These are phyloP conservation scores for Nylanderia fulva DNA, from an alignment of 1,140 invertebrate genomes.

Conservation along the genomic window DNA sequence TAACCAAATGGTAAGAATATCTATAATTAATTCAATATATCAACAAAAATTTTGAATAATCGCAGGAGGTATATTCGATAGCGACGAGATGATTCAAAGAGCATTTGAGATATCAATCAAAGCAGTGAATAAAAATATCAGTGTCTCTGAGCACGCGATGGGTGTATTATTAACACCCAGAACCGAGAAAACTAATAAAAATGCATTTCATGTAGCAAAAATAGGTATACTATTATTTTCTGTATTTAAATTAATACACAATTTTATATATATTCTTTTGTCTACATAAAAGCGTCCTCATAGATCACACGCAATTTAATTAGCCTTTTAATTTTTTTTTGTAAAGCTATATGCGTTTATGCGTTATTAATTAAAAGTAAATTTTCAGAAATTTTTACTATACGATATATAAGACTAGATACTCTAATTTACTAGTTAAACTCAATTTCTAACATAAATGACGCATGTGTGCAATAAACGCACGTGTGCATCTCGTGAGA, in stretches of 20 bases:
- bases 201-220: constrained; percentile 66
- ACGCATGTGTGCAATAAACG: not conserved
- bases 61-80: constrained; percentile 74
- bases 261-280: not conserved
- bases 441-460: not conserved
- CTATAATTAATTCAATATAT: not conserved
- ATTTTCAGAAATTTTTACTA: not conserved
- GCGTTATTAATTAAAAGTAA: not conserved
- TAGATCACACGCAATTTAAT: not conserved
- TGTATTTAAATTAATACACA: not conserved
- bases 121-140: constrained; percentile 66
- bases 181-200: constrained; percentile 43
- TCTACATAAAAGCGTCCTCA: not conserved
- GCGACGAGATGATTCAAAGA: constrained; percentile 63
- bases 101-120: constrained; percentile 67
- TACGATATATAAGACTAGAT: not conserved
- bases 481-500: too few relatives aligned
- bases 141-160: constrained; percentile 13
- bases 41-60: constrained; percentile 20
- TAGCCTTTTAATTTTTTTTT: not conserved
- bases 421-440: not conserved
- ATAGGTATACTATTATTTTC: constrained; percentile 54
- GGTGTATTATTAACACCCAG: constrained; percentile 50
- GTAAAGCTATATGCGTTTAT: not conserved
- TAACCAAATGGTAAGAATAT: not conserved